Evolutionary conservation across 2,113 vertebrate species (phyloP).

Genomic region (Muntiacus muntjak): DNA sequence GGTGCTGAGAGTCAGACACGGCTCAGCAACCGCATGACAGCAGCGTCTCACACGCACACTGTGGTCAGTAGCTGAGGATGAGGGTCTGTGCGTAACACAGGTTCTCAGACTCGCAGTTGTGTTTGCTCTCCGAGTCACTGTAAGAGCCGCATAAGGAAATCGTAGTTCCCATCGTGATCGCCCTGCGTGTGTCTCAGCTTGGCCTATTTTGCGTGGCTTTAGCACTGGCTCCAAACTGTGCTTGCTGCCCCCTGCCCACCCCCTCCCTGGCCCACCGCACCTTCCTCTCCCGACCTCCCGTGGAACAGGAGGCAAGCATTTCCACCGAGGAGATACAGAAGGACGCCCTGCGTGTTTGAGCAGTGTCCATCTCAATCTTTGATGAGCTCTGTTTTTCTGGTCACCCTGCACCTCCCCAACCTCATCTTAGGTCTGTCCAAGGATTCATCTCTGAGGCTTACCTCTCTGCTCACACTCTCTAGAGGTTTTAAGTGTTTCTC

Average conservation of each 20-base stretch:
- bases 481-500: neutral
- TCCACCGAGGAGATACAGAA: neutral
- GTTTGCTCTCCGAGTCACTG: neutral
- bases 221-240: neutral
- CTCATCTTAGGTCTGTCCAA: rapidly evolving
- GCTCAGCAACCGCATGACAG: rapidly evolving
- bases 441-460: neutral
- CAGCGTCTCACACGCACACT: neutral
- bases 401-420: neutral
- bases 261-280: neutral
- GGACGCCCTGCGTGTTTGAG: neutral
- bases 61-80: neutral
- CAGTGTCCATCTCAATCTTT: neutral
- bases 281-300: neutral
- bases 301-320: neutral
- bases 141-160: neutral
- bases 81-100: neutral
- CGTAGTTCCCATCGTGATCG: neutral
- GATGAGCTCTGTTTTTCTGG: neutral
- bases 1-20: neutral
- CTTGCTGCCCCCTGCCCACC: neutral
- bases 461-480: neutral
- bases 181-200: neutral
- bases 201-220: neutral
- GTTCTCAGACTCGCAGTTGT: neutral